These are phyloP conservation scores for Gymnothorax reevesii DNA, from an alignment of 2,797 vertebrate genomes.

Conservation along the genomic window DNA sequence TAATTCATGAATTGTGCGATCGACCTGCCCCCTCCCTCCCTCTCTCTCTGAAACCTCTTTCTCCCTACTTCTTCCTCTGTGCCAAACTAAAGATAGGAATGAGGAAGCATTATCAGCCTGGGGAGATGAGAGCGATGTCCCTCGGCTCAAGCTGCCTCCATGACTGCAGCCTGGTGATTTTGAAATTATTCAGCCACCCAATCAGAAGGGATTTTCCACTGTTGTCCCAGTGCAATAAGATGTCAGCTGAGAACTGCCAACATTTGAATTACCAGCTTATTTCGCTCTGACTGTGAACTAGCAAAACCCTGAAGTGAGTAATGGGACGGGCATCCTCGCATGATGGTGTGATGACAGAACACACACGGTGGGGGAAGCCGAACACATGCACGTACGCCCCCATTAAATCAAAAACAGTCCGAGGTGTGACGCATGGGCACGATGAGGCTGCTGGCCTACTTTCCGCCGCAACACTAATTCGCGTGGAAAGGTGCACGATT, in stretches of 20 bases:
- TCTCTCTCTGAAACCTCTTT: not conserved
- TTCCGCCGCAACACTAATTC: not conserved
- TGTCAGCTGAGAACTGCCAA: conserved; percentile 1
- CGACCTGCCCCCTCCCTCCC: not conserved
- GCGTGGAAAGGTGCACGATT: conserved; percentile 30
- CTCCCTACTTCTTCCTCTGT: not conserved
- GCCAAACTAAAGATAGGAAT: conserved; percentile 28
- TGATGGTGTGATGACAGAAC: not conserved
- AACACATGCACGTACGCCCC: not conserved
- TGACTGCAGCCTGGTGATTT: not conserved
- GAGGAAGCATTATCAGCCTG: conserved; percentile 25
- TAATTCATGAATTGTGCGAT: not conserved
- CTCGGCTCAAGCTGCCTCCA: not conserved
- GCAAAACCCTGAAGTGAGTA: not conserved
- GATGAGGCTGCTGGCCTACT: not conserved
- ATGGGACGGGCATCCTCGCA: not conserved
- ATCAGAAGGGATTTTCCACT: not conserved
- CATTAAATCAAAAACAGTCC: not conserved
- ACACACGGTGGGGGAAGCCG: not conserved
- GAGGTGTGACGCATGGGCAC: not conserved
- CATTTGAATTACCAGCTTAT: not conserved
- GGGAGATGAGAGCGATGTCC: conserved; percentile 6
- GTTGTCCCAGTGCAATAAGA: not conserved
- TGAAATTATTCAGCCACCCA: not conserved
- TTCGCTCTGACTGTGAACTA: not conserved